Percentiles rank a stretch among this genome's conserved stretches.
Evolutionary conservation across 2,113 vertebrate genomes (phyloP).

Genomic region (Mastomys natalensis): DNA sequence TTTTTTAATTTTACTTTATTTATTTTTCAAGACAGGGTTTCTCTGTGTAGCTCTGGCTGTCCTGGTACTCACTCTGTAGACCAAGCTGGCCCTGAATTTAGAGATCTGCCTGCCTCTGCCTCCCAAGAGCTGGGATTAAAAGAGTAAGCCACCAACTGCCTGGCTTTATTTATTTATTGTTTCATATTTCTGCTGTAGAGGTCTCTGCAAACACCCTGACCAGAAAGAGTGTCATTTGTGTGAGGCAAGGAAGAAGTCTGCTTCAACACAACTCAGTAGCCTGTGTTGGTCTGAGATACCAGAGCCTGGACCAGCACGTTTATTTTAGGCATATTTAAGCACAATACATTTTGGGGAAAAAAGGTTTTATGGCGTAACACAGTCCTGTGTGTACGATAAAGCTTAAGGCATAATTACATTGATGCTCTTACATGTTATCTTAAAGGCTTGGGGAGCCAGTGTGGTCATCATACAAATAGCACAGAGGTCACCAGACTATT

Average conservation of each 20-base stretch:
- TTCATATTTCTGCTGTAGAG: background rate
- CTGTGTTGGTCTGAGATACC: rapidly evolving
- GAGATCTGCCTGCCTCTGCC: too few species aligned
- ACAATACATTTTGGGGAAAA: background rate
- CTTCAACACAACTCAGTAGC: background rate
- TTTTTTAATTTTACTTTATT: background rate
- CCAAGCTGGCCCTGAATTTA: too few species aligned
- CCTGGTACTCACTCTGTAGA: too few species aligned
- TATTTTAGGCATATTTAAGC: background rate
- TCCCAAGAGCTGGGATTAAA: too few species aligned
- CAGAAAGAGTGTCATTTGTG: too few species aligned
- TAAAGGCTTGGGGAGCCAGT: background rate
- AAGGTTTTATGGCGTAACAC: background rate
- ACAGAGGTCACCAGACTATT: background rate
- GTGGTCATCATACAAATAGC: background rate
- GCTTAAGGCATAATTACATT: background rate
- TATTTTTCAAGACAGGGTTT: too few species aligned
- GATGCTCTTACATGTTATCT: background rate
- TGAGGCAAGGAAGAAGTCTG: background rate
- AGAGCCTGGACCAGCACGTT: background rate
- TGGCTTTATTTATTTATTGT: background rate
- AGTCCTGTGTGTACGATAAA: background rate
- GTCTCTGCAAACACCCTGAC: background rate
- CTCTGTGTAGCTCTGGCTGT: too few species aligned
- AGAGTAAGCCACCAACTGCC: too few species aligned